Conservation (phyloP, 2,888 invertebrate species). For the Platycheirus albimanus region DNA sequence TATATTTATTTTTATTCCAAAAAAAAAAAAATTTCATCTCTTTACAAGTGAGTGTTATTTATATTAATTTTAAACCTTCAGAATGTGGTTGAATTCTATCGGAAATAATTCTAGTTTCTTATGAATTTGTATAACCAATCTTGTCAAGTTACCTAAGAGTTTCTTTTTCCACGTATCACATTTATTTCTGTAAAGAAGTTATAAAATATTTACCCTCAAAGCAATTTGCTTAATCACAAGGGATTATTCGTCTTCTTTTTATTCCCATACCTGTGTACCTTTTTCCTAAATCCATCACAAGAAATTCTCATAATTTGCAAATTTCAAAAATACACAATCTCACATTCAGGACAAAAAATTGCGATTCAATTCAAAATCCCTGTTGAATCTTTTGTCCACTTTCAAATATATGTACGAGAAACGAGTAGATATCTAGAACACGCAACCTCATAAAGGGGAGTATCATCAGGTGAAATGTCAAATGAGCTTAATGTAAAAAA, state of each 20-base stretch:
- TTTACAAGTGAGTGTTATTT: too few relatives aligned
- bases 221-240: slow-evolving; percentile 14
- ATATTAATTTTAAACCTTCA: too few relatives aligned
- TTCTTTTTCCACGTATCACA: too few relatives aligned
- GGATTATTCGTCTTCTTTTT: neutral
- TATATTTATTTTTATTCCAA: too few relatives aligned
- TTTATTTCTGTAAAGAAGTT: neutral
- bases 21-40: too few relatives aligned
- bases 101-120: too few relatives aligned
- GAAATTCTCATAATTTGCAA: slow-evolving; percentile 46
- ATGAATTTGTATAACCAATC: too few relatives aligned
- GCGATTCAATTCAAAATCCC: slow-evolving; percentile 34
- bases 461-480: slow-evolving; percentile 33
- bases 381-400: slow-evolving; percentile 25
- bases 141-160: too few relatives aligned
- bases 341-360: neutral
- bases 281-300: neutral
- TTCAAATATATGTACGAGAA: neutral
- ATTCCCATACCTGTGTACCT: too few relatives aligned
- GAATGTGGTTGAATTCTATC: too few relatives aligned
- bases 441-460: neutral
- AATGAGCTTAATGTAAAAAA: slow-evolving; percentile 22
- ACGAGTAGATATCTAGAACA: neutral
- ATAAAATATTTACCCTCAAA: neutral
- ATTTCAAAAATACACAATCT: slow-evolving; percentile 8